Conservation (phyloP, 1,140 invertebrate genomes). For the Bombyx mori region ASM3026992v2 NC_085123.1:16039501-16040000, state of each 20-base stretch:
- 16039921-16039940: too few relatives aligned
- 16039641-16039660: not conserved
- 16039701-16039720: not conserved
- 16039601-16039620: not conserved
- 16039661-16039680: not conserved
- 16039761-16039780: slow-evolving; percentile 67
- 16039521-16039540: too few relatives aligned
- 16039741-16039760: slow-evolving; percentile 63
- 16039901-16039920: too few relatives aligned
- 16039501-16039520: too few relatives aligned
- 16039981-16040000: too few relatives aligned
- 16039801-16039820: slow-evolving; percentile 68
- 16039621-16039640: not conserved
- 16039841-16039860: slow-evolving; percentile 49
- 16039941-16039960: too few relatives aligned
- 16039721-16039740: not conserved
- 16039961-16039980: too few relatives aligned
- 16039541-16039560: too few relatives aligned
- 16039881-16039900: not conserved
- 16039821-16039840: slow-evolving; percentile 71
- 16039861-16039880: slow-evolving; percentile 35
- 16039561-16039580: too few relatives aligned
- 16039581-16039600: too few relatives aligned
- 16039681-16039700: not conserved
- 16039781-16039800: slow-evolving; percentile 46